Conservation (phyloP, 2,113 vertebrate species). For the Gopherus flavomarginatus region DNA sequence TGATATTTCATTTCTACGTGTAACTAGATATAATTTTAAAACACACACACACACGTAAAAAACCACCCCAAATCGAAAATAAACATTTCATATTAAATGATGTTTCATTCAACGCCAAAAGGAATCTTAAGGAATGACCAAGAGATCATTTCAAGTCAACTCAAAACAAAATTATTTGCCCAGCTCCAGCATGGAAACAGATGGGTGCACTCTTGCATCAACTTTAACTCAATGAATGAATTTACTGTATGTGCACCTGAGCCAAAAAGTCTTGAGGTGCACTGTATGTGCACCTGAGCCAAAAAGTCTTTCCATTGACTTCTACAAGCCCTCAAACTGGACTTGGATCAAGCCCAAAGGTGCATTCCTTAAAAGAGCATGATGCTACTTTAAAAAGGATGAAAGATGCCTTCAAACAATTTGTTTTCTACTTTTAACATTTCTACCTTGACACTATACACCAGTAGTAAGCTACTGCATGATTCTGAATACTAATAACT, state of each 20-base stretch:
- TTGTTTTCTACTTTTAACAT: background rate
- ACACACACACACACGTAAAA: too few relatives aligned
- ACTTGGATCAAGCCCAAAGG: background rate
- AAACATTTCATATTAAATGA: too few relatives aligned
- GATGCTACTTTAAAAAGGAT: background rate
- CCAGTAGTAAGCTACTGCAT: background rate
- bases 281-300: background rate
- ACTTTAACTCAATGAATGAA: background rate
- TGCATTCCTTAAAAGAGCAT: background rate
- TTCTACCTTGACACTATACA: background rate
- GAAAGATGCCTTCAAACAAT: background rate
- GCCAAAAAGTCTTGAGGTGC: background rate
- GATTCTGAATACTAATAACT: background rate
- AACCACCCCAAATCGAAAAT: too few relatives aligned
- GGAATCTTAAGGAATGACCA: too few relatives aligned
- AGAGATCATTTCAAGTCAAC: too few relatives aligned
- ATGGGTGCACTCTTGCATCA: background rate
- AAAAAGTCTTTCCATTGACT: background rate
- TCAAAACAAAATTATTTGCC: too few relatives aligned
- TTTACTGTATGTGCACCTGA: background rate
- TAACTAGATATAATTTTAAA: too few relatives aligned
- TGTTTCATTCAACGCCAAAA: too few relatives aligned
- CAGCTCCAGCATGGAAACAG: background rate
- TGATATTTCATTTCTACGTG: too few relatives aligned
- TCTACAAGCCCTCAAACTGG: background rate